Conservation (phyloP, 2,888 invertebrate species). For the Netelia fuscicornis region DNA sequence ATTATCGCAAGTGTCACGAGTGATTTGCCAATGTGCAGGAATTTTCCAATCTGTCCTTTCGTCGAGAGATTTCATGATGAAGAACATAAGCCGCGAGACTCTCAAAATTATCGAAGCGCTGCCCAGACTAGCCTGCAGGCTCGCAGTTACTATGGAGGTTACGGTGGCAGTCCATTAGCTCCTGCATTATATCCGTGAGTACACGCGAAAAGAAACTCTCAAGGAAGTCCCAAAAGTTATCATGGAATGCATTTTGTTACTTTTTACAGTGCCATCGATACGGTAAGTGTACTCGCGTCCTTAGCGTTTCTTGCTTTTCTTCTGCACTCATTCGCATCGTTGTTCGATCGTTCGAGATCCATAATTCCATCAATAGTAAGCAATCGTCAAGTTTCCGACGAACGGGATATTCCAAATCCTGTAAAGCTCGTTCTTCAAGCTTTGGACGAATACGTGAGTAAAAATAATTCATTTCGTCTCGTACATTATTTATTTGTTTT, state of each 20-base stretch:
- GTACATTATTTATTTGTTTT: slow-evolving; percentile 13
- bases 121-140: slow-evolving; percentile 61
- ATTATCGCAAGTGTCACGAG: slow-evolving; percentile 64
- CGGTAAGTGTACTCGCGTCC: slow-evolving; percentile 83
- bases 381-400: slow-evolving; percentile 71
- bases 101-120: slow-evolving; percentile 53
- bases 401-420: slow-evolving; percentile 71
- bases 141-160: slow-evolving; percentile 78
- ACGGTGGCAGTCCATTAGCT: slow-evolving; percentile 70
- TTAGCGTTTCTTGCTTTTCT: slow-evolving; percentile 84
- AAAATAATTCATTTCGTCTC: slow-evolving; percentile 24
- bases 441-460: slow-evolving; percentile 81
- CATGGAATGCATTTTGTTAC: not conserved
- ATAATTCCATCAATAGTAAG: slow-evolving; percentile 79
- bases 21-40: slow-evolving; percentile 68
- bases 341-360: slow-evolving; percentile 81
- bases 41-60: slow-evolving; percentile 72
- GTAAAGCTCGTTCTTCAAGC: slow-evolving; percentile 77
- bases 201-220: not conserved
- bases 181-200: slow-evolving; percentile 79
- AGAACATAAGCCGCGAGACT: slow-evolving; percentile 18
- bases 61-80: slow-evolving; percentile 60
- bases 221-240: not conserved
- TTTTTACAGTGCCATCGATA: slow-evolving; percentile 81
- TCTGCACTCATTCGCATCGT: slow-evolving; percentile 82